Base-by-base conservation (phyloP, 2,888 invertebrate genomes). In the Monopis laevigella region DNA sequence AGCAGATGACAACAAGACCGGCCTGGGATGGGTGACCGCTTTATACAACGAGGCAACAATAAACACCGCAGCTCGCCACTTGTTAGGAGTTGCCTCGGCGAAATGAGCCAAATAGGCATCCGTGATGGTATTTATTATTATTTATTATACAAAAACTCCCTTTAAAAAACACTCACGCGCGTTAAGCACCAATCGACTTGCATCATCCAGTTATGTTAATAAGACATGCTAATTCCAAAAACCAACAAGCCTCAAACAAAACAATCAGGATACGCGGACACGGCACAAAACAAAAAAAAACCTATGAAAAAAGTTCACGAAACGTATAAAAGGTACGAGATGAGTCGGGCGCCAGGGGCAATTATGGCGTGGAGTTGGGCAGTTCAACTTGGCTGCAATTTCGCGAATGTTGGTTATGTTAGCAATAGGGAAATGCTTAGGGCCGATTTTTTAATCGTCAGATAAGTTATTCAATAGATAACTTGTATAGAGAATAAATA, bases 201-300 rank as follows among this genome's bases (percentile, higher is more conserved):
- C 75, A 77, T 74, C 75, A 61, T 64, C 64, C 70, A 67, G 73
- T 66, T 72, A 80, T 73, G 78, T 69, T 77, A 78, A 80, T 74
- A 77, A 77, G 80, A 78, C 80, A 74, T 72, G 75, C 80, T 80
- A 80, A 80, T 80, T 78, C 67, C 69, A 65, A 78, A 80, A 80
- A 80, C 74, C 80, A 80, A 80, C 80, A 80, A 71, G 65, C 65
- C 56, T 53, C 46, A 59, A 59, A 58, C 58, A 62, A 66, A 68
- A 67, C 59, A 60, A 54, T 39, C 39, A 39, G 27, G 47, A 48
- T 48, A 51, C 57, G 62, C 57, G 55, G 53, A 52, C 55, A 54
- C 43, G 39, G 55, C 53, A 52, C 55, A 54, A 44, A 24, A 55
- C 53, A 58, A 59, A 58, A 68, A 77, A 75, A 58, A 62, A 69